Evolutionary conservation across 2,113 vertebrate species (phyloP), one percentile per base, ranked within the genome.

Genomic region (Pitta sordida): DNA sequence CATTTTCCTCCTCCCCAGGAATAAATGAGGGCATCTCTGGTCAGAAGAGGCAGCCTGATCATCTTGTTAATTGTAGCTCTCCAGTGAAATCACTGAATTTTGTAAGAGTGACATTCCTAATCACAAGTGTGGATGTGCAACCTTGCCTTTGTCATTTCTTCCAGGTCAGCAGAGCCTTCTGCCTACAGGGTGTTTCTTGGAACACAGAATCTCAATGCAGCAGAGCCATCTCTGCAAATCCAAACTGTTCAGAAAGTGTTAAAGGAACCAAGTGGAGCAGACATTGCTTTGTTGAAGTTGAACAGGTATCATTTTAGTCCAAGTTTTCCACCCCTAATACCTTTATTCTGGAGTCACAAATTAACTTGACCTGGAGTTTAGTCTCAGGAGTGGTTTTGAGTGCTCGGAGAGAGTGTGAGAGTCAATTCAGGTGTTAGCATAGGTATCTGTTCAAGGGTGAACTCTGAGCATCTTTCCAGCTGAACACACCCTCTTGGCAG

Each of bases 231-330:
- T 2, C 97, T 98, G 65, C 98, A 99, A 96, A 80, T 96, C 3
- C 96, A 76, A 69, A 56, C 64, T 6, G 95, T 98, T 91, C 78
- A 95, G 8, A 97, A 95, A 89, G 22, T 98, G 58, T 76, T 99
- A 56, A n/a, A 88, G 84, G 98, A 83, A 74, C 98, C 98, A 32
- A 29, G 3, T 3, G 29, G 93, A 32, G 97, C 96, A 5, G 99
- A 99, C 48, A 98, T 99, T 4, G 98, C 99, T 70, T 96, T 99
- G 94, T 96, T 99, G 75, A 99, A 99, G 83, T 96, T 99, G 39
- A 94, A 83, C 41, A 98, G 95, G 99, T 99, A 96, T 20, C 2
- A 15, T 55, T 55, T 67, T 27, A 43, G 29, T 29, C 1, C 9
- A 32, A 19, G n/a, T 18, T 62, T 69, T 41, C 5, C 5, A 37